These are phyloP conservation scores for Harmothoe impar DNA, from an alignment of 2,888 invertebrate genomes.

Conservation along the genomic window DNA sequence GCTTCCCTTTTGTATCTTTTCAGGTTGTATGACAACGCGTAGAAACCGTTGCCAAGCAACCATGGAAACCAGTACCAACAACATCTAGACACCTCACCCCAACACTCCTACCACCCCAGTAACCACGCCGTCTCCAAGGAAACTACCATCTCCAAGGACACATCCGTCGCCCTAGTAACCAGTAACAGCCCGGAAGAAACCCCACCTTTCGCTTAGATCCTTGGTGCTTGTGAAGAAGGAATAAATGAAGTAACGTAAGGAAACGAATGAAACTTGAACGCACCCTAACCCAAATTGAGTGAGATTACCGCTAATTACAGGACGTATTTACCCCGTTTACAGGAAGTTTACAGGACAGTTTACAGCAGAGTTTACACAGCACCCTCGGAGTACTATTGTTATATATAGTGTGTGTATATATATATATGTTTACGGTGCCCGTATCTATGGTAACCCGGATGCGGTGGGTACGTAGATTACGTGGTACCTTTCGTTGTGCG, in stretches of 20 bases:
- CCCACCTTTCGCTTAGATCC: not conserved
- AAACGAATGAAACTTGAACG: not conserved
- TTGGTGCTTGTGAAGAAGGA: not conserved
- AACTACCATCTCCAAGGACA: conserved; percentile 6
- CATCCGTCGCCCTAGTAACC: conserved; percentile 1
- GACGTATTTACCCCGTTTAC: too few species aligned
- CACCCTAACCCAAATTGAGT: not conserved
- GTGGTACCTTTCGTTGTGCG: conserved; percentile 28
- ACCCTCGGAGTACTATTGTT: not conserved
- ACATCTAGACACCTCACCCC: conserved; percentile 26
- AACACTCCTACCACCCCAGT: not conserved
- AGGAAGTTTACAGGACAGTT: too few species aligned
- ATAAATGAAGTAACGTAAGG: not conserved
- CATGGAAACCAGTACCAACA: conserved; percentile 50
- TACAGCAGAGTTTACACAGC: not conserved
- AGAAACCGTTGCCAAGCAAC: conserved; percentile 49
- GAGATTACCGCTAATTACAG: too few species aligned
- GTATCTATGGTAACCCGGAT: not conserved
- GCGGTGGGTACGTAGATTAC: not conserved
- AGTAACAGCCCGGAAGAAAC: not conserved
- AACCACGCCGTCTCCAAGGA: conserved; percentile 51
- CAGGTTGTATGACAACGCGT: conserved; percentile 40
- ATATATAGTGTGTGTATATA: not conserved
- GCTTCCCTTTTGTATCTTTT: conserved; percentile 10
- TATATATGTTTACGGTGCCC: conserved; percentile 4